Conservation (phyloP, 2,888 invertebrate species). For the Ashinkailepas kermadecensis region DNA sequence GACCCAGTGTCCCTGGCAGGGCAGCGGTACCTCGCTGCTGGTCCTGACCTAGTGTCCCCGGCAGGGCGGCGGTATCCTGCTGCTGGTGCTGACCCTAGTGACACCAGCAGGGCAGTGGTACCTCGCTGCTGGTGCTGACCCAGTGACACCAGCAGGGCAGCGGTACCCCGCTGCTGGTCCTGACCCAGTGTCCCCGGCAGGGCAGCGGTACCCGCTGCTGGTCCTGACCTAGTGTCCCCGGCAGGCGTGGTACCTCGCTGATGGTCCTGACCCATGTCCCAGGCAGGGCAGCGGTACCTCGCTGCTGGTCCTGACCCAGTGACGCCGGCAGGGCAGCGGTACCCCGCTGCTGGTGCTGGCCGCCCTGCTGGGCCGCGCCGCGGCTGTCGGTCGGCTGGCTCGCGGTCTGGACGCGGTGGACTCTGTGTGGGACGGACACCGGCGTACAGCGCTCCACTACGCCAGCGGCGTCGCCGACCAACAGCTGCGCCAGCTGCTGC, state of each 20-base stretch:
- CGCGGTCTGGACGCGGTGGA: conserved; percentile 24
- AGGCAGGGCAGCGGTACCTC: conserved; percentile 28
- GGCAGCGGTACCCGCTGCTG: neutral
- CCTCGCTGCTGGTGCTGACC: too few relatives aligned
- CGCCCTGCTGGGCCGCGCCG: conserved; percentile 17
- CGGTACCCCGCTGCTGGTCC: neutral
- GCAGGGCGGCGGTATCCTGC: too few relatives aligned
- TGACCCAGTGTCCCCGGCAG: neutral
- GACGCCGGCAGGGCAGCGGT: conserved; percentile 27
- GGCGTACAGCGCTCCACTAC: conserved; percentile 35
- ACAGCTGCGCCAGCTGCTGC: conserved; percentile 2
- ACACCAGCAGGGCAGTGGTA: too few relatives aligned
- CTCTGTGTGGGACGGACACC: conserved; percentile 31
- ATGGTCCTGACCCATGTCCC: neutral
- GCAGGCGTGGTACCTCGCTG: neutral
- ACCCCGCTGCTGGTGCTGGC: conserved; percentile 33
- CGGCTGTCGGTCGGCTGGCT: neutral
- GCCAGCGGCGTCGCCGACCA: conserved; percentile 27
- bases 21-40: too few relatives aligned
- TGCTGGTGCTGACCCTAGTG: too few relatives aligned
- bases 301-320: conserved; percentile 28
- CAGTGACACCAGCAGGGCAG: neutral
- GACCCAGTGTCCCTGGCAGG: too few relatives aligned
- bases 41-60: too few relatives aligned
- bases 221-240: neutral